These are phyloP conservation scores for Microtus richardsoni DNA, from an alignment of 2,113 vertebrate species.

Conservation along the genomic window DNA sequence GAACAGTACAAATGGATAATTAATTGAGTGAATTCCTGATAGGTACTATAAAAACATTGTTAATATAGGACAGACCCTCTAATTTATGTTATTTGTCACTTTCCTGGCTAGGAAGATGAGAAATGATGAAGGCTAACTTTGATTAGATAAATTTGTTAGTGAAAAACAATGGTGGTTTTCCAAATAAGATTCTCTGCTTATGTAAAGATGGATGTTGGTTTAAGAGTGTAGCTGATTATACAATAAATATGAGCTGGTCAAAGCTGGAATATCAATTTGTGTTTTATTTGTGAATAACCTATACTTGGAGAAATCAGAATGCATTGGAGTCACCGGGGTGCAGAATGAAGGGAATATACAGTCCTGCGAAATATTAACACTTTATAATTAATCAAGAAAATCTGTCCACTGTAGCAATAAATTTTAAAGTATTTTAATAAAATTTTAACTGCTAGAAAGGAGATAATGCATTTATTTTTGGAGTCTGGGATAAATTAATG, in stretches of 20 bases:
- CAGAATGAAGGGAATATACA: not conserved
- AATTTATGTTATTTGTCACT: not conserved
- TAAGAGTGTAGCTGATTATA: not conserved
- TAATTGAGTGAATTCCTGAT: not conserved
- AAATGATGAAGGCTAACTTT: not conserved
- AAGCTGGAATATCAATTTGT: not conserved
- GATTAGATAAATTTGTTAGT: not conserved
- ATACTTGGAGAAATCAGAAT: not conserved
- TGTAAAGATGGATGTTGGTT: not conserved
- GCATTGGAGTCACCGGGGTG: fast-evolving
- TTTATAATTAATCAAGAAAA: not conserved
- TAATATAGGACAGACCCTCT: not conserved
- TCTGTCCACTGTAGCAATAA: not conserved
- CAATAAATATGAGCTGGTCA: not conserved
- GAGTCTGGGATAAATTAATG: not conserved
- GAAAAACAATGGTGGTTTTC: not conserved
- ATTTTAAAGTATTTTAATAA: not conserved
- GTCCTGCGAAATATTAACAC: not conserved
- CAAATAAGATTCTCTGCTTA: not conserved
- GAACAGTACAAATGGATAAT: not conserved
- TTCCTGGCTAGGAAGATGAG: not conserved
- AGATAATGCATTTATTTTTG: not conserved
- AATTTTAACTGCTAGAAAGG: not conserved
- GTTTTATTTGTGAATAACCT: not conserved
- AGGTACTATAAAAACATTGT: not conserved